Percentiles rank a stretch among this genome's conserved stretches.
Conservation (phyloP, 2,888 invertebrate genomes). For the Scrobipalpa atriplicella region DNA sequence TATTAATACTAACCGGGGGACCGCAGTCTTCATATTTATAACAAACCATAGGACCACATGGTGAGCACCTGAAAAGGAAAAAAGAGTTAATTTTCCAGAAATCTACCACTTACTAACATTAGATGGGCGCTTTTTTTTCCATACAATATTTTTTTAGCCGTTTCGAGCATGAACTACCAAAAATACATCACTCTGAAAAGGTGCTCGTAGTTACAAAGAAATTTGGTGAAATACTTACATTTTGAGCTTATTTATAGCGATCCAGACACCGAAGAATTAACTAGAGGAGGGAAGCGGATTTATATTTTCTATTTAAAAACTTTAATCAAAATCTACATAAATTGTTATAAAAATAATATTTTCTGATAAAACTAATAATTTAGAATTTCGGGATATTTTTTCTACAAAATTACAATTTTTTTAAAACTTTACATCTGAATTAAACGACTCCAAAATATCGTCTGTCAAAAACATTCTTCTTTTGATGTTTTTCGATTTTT, state of each 20-base stretch:
- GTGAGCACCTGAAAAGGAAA: constrained; percentile 66
- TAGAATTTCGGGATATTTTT: constrained; percentile 54
- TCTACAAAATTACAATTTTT: constrained; percentile 47
- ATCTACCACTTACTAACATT: no score
- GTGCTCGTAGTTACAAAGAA: background rate
- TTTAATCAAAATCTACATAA: constrained; percentile 32
- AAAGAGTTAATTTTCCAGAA: background rate
- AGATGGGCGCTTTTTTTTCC: no score
- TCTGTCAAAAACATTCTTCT: constrained; percentile 52
- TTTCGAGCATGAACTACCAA: no score
- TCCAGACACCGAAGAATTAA: constrained; percentile 20
- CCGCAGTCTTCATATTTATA: constrained; percentile 81
- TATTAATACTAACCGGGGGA: constrained; percentile 63
- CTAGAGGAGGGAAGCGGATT: constrained; percentile 40
- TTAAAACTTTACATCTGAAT: constrained; percentile 53
- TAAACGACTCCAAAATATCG: constrained; percentile 47
- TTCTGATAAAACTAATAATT: constrained; percentile 46
- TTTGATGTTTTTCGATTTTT: constrained; percentile 39
- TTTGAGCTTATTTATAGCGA: constrained; percentile 30
- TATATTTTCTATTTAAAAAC: constrained; percentile 30
- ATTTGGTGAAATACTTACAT: constrained; percentile 44
- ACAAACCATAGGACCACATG: constrained; percentile 77
- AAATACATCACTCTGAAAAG: no score
- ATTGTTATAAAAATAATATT: constrained; percentile 33
- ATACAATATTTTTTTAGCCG: no score